Evolutionary conservation across 2,888 invertebrate genomes (phyloP).

Genomic region (Agriopis aurantiaria): DNA sequence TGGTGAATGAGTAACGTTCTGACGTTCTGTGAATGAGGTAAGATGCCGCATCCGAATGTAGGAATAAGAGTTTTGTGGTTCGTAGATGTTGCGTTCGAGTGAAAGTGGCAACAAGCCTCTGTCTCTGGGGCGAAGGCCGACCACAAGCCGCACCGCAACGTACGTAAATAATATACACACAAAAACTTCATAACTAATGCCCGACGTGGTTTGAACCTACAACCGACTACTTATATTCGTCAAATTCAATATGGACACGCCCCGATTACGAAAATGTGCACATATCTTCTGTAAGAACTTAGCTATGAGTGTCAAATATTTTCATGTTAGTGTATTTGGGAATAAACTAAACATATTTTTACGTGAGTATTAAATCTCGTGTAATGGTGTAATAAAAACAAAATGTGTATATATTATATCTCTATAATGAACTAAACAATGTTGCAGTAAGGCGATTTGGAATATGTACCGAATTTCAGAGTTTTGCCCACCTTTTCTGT

Average conservation of each 20-base stretch:
- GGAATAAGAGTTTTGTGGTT: constrained; percentile 59
- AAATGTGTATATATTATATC: too few species aligned
- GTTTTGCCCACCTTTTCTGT: too few species aligned
- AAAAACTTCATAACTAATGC: constrained; percentile 57
- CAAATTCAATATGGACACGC: constrained; percentile 8
- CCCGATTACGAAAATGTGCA: constrained; percentile 13
- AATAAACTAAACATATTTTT: not conserved
- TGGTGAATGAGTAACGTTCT: not conserved
- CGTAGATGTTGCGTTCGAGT: constrained; percentile 66
- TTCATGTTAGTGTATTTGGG: not conserved
- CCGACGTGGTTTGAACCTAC: constrained; percentile 29
- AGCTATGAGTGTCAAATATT: not conserved
- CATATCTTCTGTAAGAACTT: not conserved
- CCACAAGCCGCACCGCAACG: constrained; percentile 65
- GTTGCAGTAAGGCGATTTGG: not conserved
- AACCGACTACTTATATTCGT: constrained; percentile 11
- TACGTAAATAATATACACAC: constrained; percentile 65
- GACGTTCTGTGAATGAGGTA: not conserved
- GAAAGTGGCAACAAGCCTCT: constrained; percentile 80
- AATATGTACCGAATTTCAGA: too few species aligned
- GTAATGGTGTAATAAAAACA: too few species aligned
- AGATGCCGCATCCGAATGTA: constrained; percentile 66
- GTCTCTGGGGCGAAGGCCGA: constrained; percentile 79
- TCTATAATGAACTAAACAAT: not conserved
- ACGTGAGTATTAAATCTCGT: too few species aligned